A percentile compares a stretch with the other conserved stretches of the same genome.
These are phyloP conservation scores for human DNA, from an alignment of 2,113 vertebrate species.

Conservation along the genomic window DNA sequence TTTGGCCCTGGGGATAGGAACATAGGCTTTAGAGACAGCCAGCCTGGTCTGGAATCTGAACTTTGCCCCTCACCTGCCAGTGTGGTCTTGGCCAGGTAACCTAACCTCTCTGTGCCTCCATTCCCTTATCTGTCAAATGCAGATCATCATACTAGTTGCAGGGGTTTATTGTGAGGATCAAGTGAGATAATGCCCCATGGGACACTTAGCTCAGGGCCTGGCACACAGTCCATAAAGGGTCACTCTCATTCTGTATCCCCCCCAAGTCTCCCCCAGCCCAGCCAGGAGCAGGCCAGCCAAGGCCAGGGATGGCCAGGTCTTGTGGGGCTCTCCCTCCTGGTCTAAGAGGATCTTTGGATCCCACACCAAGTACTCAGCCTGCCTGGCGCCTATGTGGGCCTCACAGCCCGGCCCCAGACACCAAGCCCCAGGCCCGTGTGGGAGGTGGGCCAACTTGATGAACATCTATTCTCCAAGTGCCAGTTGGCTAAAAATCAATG, in stretches of 20 bases:
- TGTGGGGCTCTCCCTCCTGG: constrained; percentile 46
- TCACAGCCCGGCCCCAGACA: constrained; percentile 46
- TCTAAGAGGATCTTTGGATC: constrained; percentile 54
- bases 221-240: not conserved
- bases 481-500: constrained; percentile 70
- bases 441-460: constrained; percentile 53
- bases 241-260: not conserved
- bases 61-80: not conserved
- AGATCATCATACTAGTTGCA: not conserved
- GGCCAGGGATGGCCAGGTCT: constrained; percentile 38
- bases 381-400: constrained; percentile 59
- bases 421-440: constrained; percentile 38
- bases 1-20: not conserved
- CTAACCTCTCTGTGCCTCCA: not conserved
- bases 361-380: constrained; percentile 50
- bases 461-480: constrained; percentile 57
- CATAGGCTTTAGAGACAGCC: not conserved
- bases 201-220: not conserved
- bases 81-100: not conserved
- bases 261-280: not conserved
- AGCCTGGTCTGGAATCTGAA: not conserved
- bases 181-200: not conserved
- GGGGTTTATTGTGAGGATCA: not conserved
- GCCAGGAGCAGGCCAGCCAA: not conserved
- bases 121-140: not conserved